Evolutionary conservation across 2,888 invertebrate species (phyloP).

Genomic region (Dryobotodes eremita): DNA sequence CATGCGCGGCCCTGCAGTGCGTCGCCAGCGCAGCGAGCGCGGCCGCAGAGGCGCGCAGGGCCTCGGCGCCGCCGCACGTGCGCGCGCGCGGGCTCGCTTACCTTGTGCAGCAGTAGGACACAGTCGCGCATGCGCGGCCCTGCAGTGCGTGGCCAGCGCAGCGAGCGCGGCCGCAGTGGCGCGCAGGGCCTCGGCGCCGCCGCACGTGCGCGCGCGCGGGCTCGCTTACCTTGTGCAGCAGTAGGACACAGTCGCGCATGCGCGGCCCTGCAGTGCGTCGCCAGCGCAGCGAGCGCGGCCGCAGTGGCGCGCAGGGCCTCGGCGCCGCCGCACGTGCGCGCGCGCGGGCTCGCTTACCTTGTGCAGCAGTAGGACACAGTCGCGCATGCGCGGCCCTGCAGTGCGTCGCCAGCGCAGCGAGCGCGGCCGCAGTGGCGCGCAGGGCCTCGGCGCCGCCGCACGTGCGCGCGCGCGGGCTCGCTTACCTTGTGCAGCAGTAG

Average conservation of each 20-base stretch:
- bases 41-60: constrained; percentile 74
- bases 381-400: constrained; percentile 60
- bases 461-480: constrained; percentile 66
- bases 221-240: no score
- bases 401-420: constrained; percentile 72
- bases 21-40: constrained; percentile 72
- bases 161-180: constrained; percentile 75
- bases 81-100: constrained; percentile 67
- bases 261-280: constrained; percentile 68
- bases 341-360: no score
- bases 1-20: constrained; percentile 65
- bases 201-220: constrained; percentile 70
- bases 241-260: constrained; percentile 32
- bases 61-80: constrained; percentile 75
- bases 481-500: no score
- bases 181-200: constrained; percentile 74
- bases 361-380: constrained; percentile 30
- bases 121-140: constrained; percentile 50
- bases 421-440: constrained; percentile 73
- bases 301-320: constrained; percentile 73
- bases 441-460: constrained; percentile 76
- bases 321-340: constrained; percentile 76
- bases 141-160: constrained; percentile 70
- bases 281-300: constrained; percentile 72
- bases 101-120: constrained; percentile 38